Base-by-base conservation (phyloP, 2,888 invertebrate genomes). In the Apodemia zela region DNA sequence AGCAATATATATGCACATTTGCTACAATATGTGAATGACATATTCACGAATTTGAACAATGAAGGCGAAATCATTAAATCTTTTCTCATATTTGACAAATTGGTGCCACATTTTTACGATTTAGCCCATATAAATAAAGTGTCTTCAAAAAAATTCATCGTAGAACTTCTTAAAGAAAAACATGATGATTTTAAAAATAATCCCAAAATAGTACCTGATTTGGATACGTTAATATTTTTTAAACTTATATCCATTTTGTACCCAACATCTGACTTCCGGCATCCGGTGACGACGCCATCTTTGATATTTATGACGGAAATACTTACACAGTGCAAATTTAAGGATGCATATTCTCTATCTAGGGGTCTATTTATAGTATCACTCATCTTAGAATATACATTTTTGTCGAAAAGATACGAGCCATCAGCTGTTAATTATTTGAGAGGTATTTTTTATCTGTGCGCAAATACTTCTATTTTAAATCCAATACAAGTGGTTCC, bases 221-320 rank as follows among this genome's bases (percentile, higher is more conserved):
- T 96, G 59, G 94, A 96, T 71, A 95, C 94, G 75, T 80, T 98
- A 49, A 87, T 98, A 69, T 95, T 97, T 76, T 94, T 98, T 66
- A 98, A 98, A 87, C 77, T 97, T 68, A 93, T 97, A 4, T 94
- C 96, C 8, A 83, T 96, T 57, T 79, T 98, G 63, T 99, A 96
- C 84, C 96, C 98, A 0, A 95, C 98, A 0, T 98, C 98, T 0
- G 98, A 99, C 85, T 97, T 96, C 79, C 93, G 95, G 51, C 98
- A 99, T 92, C 95, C 95, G 0, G 94, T 98, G 4, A 95, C 96
- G n/a, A 97, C 97, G 15, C 98, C 98, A n/a, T 91, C 93, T 72
- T 90, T 96, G 71, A 90, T 97, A 68, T 97, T 98, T 72, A 96
- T 98, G 86, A 94, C 95, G 49, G 95, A 97, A 81, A 95, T 98